Evolutionary conservation across 1,140 invertebrate genomes (phyloP).

Genomic region (Prorops nasuta): DNA sequence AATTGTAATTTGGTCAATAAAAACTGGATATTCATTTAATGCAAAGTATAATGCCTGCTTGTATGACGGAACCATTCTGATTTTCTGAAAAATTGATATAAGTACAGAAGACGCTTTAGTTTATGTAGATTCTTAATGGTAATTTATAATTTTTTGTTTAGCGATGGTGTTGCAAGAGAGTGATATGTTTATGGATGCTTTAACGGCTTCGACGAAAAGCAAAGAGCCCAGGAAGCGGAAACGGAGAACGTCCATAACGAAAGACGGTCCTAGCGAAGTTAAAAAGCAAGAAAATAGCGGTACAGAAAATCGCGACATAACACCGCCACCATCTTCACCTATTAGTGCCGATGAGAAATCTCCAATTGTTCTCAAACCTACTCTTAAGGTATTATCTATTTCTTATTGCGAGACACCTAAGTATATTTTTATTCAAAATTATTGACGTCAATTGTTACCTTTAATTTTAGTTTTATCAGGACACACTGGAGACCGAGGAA

Average conservation of each 20-base stretch:
- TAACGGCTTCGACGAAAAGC: slow-evolving; percentile 72
- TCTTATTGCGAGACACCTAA: background rate
- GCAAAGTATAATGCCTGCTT: no score
- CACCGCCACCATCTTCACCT: slow-evolving; percentile 48
- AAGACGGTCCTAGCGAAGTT: slow-evolving; percentile 60
- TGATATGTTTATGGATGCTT: slow-evolving; percentile 88
- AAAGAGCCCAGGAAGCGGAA: slow-evolving; percentile 77
- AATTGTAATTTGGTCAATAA: no score
- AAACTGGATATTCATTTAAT: no score
- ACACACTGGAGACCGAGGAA: slow-evolving; percentile 76
- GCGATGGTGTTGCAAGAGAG: slow-evolving; percentile 81
- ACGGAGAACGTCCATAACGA: slow-evolving; percentile 65
- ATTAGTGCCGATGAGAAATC: slow-evolving; percentile 59
- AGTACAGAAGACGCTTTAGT: no score
- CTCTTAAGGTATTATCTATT: slow-evolving; percentile 54
- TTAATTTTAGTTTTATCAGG: slow-evolving; percentile 80
- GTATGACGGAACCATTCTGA: no score
- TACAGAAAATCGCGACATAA: slow-evolving; percentile 44
- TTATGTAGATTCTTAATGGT: no score
- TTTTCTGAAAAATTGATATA: no score
- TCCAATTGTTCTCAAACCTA: slow-evolving; percentile 53
- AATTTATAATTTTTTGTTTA: slow-evolving; percentile 51
- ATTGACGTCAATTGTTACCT: background rate
- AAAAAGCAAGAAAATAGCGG: slow-evolving; percentile 51
- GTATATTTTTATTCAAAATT: background rate